These are phyloP conservation scores for Thaleichthys pacificus DNA, from an alignment of 2,797 vertebrate species.

Conservation along the genomic window DNA sequence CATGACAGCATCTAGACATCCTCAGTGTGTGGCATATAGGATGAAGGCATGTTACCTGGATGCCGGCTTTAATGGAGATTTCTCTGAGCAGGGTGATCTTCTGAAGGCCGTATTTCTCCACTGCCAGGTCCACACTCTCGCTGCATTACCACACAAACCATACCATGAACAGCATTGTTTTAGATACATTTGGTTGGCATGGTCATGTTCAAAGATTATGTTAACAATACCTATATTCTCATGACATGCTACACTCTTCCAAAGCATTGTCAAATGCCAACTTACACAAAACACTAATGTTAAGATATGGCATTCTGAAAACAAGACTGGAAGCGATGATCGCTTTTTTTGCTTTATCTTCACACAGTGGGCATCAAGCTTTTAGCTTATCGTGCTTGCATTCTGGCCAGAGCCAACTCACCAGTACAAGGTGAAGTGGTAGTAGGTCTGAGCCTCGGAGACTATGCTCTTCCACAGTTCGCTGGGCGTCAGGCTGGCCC, in stretches of 20 bases:
- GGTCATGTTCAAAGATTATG: not conserved
- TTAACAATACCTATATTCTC: not conserved
- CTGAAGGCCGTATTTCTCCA: constrained; percentile 89
- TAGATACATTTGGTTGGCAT: too few relatives aligned
- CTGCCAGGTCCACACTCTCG: constrained; percentile 92
- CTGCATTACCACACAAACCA: constrained; percentile 62
- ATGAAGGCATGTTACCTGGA: constrained; percentile 79
- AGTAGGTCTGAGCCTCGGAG: constrained; percentile 89
- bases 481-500: constrained; percentile 92
- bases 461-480: constrained; percentile 96
- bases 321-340: too few relatives aligned
- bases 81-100: constrained; percentile 93
- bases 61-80: constrained; percentile 95
- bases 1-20: not conserved
- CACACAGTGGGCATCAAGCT: not conserved
- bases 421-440: constrained; percentile 89
- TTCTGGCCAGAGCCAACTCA: constrained; percentile 52
- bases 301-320: not conserved
- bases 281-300: not conserved
- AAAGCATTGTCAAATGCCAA: not conserved
- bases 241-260: not conserved
- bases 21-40: not conserved
- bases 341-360: too few relatives aligned
- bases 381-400: not conserved
- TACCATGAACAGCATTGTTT: not conserved